Base-by-base conservation (phyloP, 2,797 vertebrate genomes). In the Anas bahamensis region DNA sequence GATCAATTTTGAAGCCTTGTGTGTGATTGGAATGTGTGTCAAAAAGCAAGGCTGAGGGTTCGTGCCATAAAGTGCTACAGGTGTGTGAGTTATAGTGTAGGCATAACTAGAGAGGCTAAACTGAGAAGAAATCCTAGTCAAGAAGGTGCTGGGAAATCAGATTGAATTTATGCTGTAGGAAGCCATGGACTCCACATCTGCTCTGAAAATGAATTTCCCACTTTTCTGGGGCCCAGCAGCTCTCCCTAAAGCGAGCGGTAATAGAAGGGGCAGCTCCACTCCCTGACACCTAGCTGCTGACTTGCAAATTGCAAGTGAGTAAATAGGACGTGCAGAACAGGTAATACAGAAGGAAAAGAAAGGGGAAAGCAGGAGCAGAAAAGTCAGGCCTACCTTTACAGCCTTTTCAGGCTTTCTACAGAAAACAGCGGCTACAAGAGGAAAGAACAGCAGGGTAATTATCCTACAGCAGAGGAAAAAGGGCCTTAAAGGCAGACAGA, bases 181-280 rank as follows among this genome's bases (percentile, higher is more conserved):
- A 79, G 37, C 50, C 1, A 1, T 0, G 2, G 39, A 50, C 71
- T 87, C 61, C 35, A 41, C 1, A 2, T 29, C 1, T 2, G 8
- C 15, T 78, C n/a, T 87, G 83, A 73, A 84, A 89, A 64, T 81
- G 50, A 18, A n/a, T 84, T 73, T 68, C 24, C n/a, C 5, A 17
- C 55, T 80, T 68, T 37, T 0, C 2, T 55, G 44, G 39, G 17
- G 29, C 35, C 33, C 50, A 35, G 24, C 19, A 80, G 70, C 79
- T 4, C 26, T 53, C 71, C 63, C 50, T 35, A 60, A 73, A 44
- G 63, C 26, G 13, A 73, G 31, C 1, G 0, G 23, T 77, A 44
- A 69, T 55, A 19, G 0, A 0, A 72, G 29, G 39, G 35, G 57
- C n/a, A 69, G 31, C 35, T 77, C 39, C 1, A 4, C 29, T 83